These are phyloP conservation scores for Neodiprion pinetum DNA, from an alignment of 1,140 invertebrate species.

Conservation along the genomic window DNA sequence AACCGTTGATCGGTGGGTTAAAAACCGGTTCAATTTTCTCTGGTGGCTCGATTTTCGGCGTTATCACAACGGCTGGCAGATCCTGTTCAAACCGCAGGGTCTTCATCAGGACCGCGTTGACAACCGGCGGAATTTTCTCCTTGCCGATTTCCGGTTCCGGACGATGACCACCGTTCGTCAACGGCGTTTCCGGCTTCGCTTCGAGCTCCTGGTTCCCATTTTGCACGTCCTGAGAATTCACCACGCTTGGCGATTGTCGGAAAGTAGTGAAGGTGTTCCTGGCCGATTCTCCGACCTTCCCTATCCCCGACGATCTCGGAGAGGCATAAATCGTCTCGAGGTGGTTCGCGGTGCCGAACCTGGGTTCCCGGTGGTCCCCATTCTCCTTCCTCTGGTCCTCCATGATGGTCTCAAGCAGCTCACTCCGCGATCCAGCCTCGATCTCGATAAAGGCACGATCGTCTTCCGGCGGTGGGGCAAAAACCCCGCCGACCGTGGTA, in stretches of 20 bases:
- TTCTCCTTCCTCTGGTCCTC: constrained; percentile 22
- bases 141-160: neutral
- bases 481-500: neutral
- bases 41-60: constrained; percentile 13
- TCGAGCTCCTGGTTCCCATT: neutral
- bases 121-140: constrained; percentile 24
- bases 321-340: neutral
- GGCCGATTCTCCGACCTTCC: neutral
- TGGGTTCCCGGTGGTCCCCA: neutral
- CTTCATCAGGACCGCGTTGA: constrained; percentile 48
- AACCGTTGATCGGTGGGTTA: constrained; percentile 13
- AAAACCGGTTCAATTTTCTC: neutral
- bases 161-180: too few relatives aligned
- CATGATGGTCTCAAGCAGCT: constrained; percentile 40
- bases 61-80: constrained; percentile 27
- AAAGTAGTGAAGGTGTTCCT: neutral
- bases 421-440: constrained; percentile 23
- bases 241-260: too few relatives aligned
- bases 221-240: neutral
- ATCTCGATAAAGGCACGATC: constrained; percentile 25
- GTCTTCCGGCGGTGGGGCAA: constrained; percentile 12
- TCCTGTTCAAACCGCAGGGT: constrained; percentile 49
- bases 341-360: neutral
- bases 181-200: neutral
- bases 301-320: neutral